phyloP scores from a whole-genome alignment of 1,140 invertebrate species.

The Aphidius gifuensis region DNA sequence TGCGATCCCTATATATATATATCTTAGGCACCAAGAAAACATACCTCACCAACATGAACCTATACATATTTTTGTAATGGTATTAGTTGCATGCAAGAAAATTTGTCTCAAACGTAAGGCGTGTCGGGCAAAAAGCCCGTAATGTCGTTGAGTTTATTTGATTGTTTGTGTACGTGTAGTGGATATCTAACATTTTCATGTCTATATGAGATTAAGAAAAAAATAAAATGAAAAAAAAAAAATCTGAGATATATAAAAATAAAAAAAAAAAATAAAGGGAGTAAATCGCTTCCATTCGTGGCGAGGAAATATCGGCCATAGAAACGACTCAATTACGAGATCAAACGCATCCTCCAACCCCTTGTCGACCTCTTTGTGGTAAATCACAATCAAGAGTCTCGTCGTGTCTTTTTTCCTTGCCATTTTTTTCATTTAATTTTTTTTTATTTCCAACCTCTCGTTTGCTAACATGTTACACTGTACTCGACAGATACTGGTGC shows the following conservation, averaged over 20 bases:
- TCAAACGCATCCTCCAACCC: slow-evolving; percentile 36
- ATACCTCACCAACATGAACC: not conserved
- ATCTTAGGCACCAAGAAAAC: not conserved
- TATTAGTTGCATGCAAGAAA: not conserved
- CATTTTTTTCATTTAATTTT: no score
- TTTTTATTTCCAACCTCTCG: no score
- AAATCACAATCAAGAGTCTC: slow-evolving; percentile 41
- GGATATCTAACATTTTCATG: no score
- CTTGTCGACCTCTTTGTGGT: slow-evolving; percentile 28
- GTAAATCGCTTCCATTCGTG: slow-evolving; percentile 11
- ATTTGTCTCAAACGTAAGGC: slow-evolving; percentile 5
- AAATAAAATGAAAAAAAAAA: no score
- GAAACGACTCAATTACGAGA: slow-evolving; percentile 41
- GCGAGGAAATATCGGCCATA: slow-evolving; percentile 12
- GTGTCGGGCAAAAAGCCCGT: slow-evolving; percentile 9
- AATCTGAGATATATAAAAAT: not conserved
- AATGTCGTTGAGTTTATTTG: not conserved
- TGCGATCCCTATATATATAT: not conserved
- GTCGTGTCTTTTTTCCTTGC: no score
- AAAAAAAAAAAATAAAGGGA: slow-evolving; percentile 5
- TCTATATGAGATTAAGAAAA: not conserved
- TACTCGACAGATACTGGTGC: not conserved
- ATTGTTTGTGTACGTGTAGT: not conserved
- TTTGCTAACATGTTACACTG: no score
- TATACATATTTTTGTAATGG: not conserved